Base-by-base conservation (phyloP, 2,888 invertebrate species). In the Acleris sparsana region DNA sequence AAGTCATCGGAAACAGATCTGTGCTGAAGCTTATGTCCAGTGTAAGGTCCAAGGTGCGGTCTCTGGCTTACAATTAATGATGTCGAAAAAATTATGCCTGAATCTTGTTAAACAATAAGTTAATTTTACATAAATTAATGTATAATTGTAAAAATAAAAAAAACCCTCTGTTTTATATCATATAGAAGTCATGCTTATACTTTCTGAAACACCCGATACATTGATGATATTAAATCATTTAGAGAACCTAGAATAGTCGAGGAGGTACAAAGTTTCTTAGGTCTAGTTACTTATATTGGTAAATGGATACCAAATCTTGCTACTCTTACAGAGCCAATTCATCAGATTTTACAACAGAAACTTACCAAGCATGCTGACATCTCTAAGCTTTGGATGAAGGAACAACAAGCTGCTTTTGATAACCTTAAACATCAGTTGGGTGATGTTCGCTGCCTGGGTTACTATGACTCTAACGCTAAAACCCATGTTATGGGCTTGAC, bases 401-500 rank as follows among this genome's bases (percentile, higher is more conserved):
- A 48, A 48, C 48, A 48, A 7, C n/a, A n/a, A 48, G 16, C 5
- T 6, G n/a, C 48, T n/a, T 48, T 48, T 17, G 4, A 17, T 17
- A 4, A 5, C 9, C 33, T 55, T n/a, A 55, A 55, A 33, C 3
- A 5, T 25, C 16, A 3, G n/a, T 6, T 55, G 16, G 16, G 20
- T n/a, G 16, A 25, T 2, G n/a, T 55, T 16, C 17, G 18, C 11
- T 29, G 39, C 6, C 17, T 55, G 11, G 55, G 55, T n/a, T 55
- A 64, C 53, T 59, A 62, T 18, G 48, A 67, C 22, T 11, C 43
- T 4, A 44, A 56, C 7, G 70, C 67, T 48, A 58, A 57, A 20
- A 69, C 65, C 5, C 25, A 3, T 2, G 25, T 25, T 25, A 25
- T 25, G 25, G 25, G n/a, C n/a, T n/a, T n/a, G n/a, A n/a, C n/a